These are phyloP conservation scores for Heliconius hermathena DNA, from an alignment of 1,140 invertebrate genomes.

Conservation along the genomic window DNA sequence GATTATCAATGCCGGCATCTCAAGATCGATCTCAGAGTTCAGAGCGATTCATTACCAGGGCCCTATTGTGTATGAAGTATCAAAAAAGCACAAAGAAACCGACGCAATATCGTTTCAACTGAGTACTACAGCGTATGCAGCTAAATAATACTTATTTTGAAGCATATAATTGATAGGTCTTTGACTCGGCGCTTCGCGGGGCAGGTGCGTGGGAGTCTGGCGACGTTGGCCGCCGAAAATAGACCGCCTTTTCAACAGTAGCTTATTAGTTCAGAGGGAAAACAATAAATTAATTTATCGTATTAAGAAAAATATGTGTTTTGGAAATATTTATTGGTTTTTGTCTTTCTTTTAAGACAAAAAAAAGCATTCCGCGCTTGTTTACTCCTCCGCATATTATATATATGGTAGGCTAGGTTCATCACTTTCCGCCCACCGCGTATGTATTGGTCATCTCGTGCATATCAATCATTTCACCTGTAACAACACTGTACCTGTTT, in stretches of 20 bases:
- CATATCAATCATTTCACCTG: too few species aligned
- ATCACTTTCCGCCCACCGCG: too few species aligned
- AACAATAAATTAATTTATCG: conserved; percentile 1
- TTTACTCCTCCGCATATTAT: too few species aligned
- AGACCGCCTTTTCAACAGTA: conserved; percentile 3
- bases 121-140: background rate
- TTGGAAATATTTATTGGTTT: background rate
- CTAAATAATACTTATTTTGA: background rate
- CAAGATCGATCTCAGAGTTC: too few species aligned
- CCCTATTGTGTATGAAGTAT: background rate
- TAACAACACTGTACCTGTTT: too few species aligned
- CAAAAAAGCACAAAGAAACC: background rate
- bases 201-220: conserved; percentile 30
- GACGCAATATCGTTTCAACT: background rate
- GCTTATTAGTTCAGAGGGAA: conserved; percentile 1
- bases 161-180: conserved; percentile 39
- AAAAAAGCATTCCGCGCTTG: too few species aligned
- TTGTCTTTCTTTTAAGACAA: background rate
- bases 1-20: too few species aligned
- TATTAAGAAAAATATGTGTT: background rate
- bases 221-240: conserved; percentile 17
- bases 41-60: too few species aligned
- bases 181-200: conserved; percentile 40
- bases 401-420: too few species aligned
- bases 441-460: too few species aligned